Evolutionary conservation across 2,888 invertebrate species (phyloP), one percentile per base, ranked within the genome.

Genomic region (Nomada lathburiana): DNA sequence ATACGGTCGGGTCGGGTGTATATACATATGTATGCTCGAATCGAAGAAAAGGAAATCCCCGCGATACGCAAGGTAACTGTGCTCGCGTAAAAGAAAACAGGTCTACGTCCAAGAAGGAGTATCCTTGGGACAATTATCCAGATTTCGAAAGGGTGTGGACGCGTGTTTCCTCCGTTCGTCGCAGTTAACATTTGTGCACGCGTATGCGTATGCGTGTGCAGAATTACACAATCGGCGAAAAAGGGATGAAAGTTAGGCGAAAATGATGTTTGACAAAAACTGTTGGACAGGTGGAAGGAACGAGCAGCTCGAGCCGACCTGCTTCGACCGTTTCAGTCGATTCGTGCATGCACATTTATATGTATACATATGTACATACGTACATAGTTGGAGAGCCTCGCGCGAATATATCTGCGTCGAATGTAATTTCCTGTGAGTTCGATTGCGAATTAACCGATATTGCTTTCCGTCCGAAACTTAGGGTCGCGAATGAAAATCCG

Each of bases 391-490:
- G 75, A 79, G 52, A 63, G 20, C 47, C 55, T 29, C 52, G 57
- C 26, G 47, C 26, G 20, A 57, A 52, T 64, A 36, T 62, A 72
- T 68, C 57, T 60, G 11, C 36, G 7, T 26, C 55, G 62, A 72
- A 68, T 67, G 77, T 72, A 77, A 78, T 80, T 77, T 77, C 80
- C 80, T 57, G 67, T 3, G 72, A 63, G 72, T 72, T 78, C 77
- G 63, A 42, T 64, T 57, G 42, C 69, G 68, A 72, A 78, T 78
- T 80, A 78, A 62, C 63, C 72, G 72, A 80, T 64, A 72, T 74
- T 63, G 62, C 74, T 62, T 36, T 74, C 36, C 57, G 68, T 26
- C 60, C 59, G 73, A 60, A 68, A 69, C 62, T 79, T 75, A 70
- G 69, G 18, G 65, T 55, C n/a, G 44, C n/a, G 50, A 50, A 76